Evolutionary conservation across 2,113 vertebrate genomes (phyloP), one percentile per base, ranked within the genome.

Genomic region (Notothenia coriiceps): DNA sequence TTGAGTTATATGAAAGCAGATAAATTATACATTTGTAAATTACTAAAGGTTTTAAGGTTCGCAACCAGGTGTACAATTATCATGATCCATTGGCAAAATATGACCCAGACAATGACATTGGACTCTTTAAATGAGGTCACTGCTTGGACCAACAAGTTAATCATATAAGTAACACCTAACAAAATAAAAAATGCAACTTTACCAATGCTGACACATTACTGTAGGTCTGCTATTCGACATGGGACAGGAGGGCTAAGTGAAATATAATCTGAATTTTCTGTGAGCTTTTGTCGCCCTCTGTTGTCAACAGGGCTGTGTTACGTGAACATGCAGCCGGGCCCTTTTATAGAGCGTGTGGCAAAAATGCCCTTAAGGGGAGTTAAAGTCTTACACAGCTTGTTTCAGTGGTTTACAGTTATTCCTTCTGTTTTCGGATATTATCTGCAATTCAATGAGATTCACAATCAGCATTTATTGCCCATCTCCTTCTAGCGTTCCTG

Each of bases 231-330:
- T 1, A 0, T 3, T 0, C 29, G 29, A 12, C 74, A 59, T 40
- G 73, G 82, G 74, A 69, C 71, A 83, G 68, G 66, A 85, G 79
- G 87, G 72, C 86, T 80, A 74, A 67, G 49, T 70, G 61, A 59
- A 71, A 18, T 56, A 4, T 60, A 25, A 17, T 13, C 10, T 52
- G n/a, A 1, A 5, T 29, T 55, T 50, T 74, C 22, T 73, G 61
- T 89, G 56, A 66, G 64, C 49, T 22, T 87, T 0, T 80, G 84
- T 74, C 20, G 67, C 88, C 88, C 77, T 77, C 92, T 91, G 62
- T 20, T 81, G 91, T 40, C 13, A 4, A 10, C 50, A 64, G 57
- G 54, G 60, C 0, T 2, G 7, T 3, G 2, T 49, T 60, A 62
- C 47, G 22, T 49, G 49, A 54, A 40, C n/a, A 43, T 68, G 60